Evolutionary conservation across 2,888 invertebrate genomes (phyloP).

Genomic region (Xylota sylvarum): DNA sequence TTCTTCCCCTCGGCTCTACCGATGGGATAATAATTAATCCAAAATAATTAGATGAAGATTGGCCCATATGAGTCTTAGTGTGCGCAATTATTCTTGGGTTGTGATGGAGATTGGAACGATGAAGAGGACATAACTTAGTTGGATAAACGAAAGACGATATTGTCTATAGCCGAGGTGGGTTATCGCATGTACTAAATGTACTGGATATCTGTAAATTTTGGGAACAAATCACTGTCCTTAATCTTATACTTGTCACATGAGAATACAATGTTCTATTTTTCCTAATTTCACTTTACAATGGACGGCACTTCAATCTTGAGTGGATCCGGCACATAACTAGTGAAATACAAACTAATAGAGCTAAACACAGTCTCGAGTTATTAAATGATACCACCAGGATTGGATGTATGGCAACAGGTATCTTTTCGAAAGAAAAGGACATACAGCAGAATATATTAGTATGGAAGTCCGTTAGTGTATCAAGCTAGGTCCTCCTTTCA

Average conservation of each 20-base stretch:
- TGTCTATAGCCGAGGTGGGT: slow-evolving; percentile 12
- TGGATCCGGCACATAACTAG: too few relatives aligned
- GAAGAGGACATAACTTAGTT: background rate
- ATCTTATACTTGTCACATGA: background rate
- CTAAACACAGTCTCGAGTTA: too few relatives aligned
- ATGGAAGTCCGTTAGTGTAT: too few relatives aligned
- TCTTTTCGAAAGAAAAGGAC: too few relatives aligned
- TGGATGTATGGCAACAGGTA: too few relatives aligned
- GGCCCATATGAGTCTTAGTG: slow-evolving; percentile 32
- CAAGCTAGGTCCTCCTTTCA: too few relatives aligned
- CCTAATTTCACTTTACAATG: background rate
- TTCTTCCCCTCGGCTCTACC: background rate
- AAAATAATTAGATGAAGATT: slow-evolving; percentile 48
- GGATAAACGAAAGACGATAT: slow-evolving; percentile 1
- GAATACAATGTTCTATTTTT: background rate
- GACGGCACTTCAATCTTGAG: background rate
- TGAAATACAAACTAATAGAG: too few relatives aligned
- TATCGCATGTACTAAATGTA: background rate
- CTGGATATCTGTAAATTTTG: background rate
- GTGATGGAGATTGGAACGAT: background rate
- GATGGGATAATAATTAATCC: slow-evolving; percentile 49
- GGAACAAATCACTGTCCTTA: background rate
- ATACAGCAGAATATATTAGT: too few relatives aligned
- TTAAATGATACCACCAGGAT: too few relatives aligned
- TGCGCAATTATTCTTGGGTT: slow-evolving; percentile 35